Conservation (phyloP, 2,797 vertebrate species). For the Labroides dimidiatus region DNA sequence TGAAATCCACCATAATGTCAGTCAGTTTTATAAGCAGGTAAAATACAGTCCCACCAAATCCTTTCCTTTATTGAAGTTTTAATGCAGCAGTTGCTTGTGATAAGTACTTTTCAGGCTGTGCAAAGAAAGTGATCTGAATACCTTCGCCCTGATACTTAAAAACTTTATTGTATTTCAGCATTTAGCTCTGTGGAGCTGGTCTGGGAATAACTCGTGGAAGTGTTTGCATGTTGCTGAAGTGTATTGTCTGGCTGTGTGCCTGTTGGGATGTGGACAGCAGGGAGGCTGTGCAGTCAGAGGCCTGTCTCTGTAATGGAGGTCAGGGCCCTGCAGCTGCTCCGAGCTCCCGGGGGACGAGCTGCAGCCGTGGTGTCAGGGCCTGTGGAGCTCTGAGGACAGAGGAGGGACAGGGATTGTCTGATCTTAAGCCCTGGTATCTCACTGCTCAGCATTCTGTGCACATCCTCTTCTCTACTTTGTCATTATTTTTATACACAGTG, state of each 20-base stretch:
- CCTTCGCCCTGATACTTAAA: background rate
- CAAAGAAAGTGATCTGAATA: too few relatives aligned
- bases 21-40: too few relatives aligned
- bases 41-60: too few relatives aligned
- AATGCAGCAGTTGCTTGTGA: too few relatives aligned
- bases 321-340: slow-evolving; percentile 49
- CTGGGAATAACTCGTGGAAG: background rate
- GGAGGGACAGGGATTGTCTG: slow-evolving; percentile 7
- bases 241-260: slow-evolving; percentile 22
- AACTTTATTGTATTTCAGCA: background rate
- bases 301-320: slow-evolving; percentile 66
- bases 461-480: background rate
- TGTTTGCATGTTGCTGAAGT: slow-evolving; percentile 24
- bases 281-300: slow-evolving; percentile 33
- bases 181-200: background rate
- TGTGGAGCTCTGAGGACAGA: slow-evolving; percentile 25
- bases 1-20: too few relatives aligned
- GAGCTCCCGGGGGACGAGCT: slow-evolving; percentile 46
- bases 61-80: too few relatives aligned
- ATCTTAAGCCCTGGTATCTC: slow-evolving; percentile 30
- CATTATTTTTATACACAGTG: slow-evolving; percentile 20
- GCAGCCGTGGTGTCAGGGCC: slow-evolving; percentile 24
- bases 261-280: slow-evolving; percentile 27
- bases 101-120: too few relatives aligned
- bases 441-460: slow-evolving; percentile 45